Percentiles rank a stretch among this genome's conserved stretches.
These are phyloP conservation scores for Agonopterix subpropinquella DNA, from an alignment of 2,888 invertebrate species.

Conservation along the genomic window DNA sequence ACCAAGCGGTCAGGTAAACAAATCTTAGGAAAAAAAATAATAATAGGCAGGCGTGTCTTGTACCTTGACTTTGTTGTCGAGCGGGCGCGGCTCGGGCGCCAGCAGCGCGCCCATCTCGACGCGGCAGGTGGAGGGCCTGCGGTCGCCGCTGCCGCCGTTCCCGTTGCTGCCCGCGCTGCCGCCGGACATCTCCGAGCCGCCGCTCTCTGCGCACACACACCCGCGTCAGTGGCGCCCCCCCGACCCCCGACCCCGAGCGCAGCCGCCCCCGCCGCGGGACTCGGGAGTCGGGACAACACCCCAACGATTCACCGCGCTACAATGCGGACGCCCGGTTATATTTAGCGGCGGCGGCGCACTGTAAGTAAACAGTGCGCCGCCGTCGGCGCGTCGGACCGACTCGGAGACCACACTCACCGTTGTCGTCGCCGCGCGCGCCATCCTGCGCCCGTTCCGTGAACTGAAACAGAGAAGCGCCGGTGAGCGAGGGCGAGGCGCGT, in stretches of 20 bases:
- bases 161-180: conserved; percentile 22
- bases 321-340: conserved; percentile 38
- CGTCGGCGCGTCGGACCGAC: conserved; percentile 15
- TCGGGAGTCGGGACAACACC: conserved; percentile 18
- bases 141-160: conserved; percentile 23
- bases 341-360: conserved; percentile 34
- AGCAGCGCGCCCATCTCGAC: conserved; percentile 79
- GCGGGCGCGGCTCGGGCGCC: conserved; percentile 79
- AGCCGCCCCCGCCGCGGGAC: conserved; percentile 20
- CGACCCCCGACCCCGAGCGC: conserved; percentile 7
- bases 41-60: conserved; percentile 18
- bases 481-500: conserved; percentile 4
- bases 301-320: conserved; percentile 40
- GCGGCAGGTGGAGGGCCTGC: conserved; percentile 67
- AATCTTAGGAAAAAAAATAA: too few relatives aligned
- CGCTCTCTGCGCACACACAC: conserved; percentile 53
- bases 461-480: conserved; percentile 42
- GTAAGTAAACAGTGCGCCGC: conserved; percentile 7
- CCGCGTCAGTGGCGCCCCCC: conserved; percentile 16
- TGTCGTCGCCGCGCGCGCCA: conserved; percentile 53
- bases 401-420: conserved; percentile 46
- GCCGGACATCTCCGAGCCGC: conserved; percentile 35
- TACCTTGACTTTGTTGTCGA: conserved; percentile 86
- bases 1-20: too few relatives aligned
- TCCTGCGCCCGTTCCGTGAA: conserved; percentile 65